These are phyloP conservation scores for Diaperis boleti DNA, from an alignment of 2,888 invertebrate genomes.

Conservation along the genomic window DNA sequence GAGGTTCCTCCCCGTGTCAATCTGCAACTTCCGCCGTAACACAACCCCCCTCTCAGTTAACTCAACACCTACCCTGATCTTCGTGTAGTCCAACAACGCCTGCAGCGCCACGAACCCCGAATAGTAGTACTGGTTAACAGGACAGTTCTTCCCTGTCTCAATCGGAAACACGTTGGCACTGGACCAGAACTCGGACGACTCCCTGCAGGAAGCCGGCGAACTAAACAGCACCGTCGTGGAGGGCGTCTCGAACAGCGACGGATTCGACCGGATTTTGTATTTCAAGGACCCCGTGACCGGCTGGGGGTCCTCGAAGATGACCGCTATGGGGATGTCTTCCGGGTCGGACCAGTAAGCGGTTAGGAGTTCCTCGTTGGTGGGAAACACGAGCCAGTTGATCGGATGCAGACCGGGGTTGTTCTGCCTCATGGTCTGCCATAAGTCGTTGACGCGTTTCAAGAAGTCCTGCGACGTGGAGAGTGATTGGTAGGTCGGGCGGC, in stretches of 20 bases:
- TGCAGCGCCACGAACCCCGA: conserved; percentile 83
- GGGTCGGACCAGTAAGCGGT: conserved; percentile 78
- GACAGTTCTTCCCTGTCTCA: conserved; percentile 78
- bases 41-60: no score
- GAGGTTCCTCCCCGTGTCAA: conserved; percentile 72
- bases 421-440: conserved; percentile 69
- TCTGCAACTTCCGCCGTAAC: conserved; percentile 65
- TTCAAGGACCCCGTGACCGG: conserved; percentile 67
- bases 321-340: conserved; percentile 76
- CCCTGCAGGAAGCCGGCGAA: conserved; percentile 78
- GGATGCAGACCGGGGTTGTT: conserved; percentile 60
- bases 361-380: conserved; percentile 75
- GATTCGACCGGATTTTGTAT: conserved; percentile 81
- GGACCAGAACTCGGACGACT: conserved; percentile 71
- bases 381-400: conserved; percentile 75
- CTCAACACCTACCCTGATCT: conserved; percentile 77
- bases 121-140: conserved; percentile 80
- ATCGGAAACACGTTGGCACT: conserved; percentile 65
- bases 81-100: conserved; percentile 78
- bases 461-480: conserved; percentile 69
- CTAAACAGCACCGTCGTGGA: conserved; percentile 75
- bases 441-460: conserved; percentile 72
- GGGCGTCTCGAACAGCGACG: conserved; percentile 75
- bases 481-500: neutral
- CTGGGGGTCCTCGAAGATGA: conserved; percentile 74